phyloP scores from a whole-genome alignment of 1,140 invertebrate genomes.

The Caenorhabditis latens region DNA sequence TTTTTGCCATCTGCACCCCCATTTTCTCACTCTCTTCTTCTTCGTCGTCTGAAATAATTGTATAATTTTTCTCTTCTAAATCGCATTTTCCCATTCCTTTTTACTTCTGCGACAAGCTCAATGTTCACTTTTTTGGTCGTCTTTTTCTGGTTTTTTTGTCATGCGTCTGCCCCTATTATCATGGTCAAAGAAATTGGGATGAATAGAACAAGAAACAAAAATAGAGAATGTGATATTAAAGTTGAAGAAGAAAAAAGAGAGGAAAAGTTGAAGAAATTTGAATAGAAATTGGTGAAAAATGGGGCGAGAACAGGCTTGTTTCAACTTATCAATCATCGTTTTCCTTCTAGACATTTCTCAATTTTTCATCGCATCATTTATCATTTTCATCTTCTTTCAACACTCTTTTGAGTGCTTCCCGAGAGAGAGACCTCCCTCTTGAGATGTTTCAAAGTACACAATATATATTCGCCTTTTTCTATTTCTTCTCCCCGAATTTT shows the following conservation, averaged over 20 bases:
- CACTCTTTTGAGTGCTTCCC: slow-evolving; percentile 37
- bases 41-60: slow-evolving; percentile 7
- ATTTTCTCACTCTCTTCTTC: not conserved
- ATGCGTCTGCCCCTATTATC: not conserved
- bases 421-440: slow-evolving; percentile 22
- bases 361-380: slow-evolving; percentile 52
- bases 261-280: too few species aligned
- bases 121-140: slow-evolving; percentile 13
- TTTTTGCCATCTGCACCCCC: slow-evolving; percentile 54
- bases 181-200: not conserved
- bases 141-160: not conserved
- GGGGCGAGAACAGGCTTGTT: not conserved
- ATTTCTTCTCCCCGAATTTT: not conserved
- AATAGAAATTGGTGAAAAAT: not conserved
- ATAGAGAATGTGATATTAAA: not conserved
- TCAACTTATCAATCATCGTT: slow-evolving; percentile 22
- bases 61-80: slow-evolving; percentile 48
- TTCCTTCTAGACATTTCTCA: not conserved
- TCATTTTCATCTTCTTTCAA: slow-evolving; percentile 14
- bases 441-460: slow-evolving; percentile 47
- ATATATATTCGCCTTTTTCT: not conserved
- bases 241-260: not conserved
- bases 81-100: slow-evolving; percentile 40
- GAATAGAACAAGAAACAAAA: not conserved
- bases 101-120: slow-evolving; percentile 29